phyloP scores from a whole-genome alignment of 2,888 invertebrate species.

The Steinernema carpocapsae region DNA sequence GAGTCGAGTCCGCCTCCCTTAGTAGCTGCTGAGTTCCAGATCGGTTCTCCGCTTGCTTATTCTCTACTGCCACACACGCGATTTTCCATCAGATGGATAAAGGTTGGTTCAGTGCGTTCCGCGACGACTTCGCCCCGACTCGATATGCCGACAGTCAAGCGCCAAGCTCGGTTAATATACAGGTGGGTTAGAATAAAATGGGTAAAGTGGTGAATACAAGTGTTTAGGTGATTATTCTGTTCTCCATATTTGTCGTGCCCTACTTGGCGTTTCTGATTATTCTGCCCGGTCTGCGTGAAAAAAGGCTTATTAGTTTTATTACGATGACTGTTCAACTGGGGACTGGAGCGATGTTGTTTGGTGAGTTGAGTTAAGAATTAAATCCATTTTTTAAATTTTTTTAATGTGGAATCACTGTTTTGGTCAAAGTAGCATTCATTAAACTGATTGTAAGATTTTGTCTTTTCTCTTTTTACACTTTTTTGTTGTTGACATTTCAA shows the following conservation, averaged over 20 bases:
- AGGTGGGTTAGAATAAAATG: constrained; percentile 38
- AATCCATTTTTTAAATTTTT: too few relatives aligned
- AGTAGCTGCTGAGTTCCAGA: not conserved
- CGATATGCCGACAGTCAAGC: constrained; percentile 38
- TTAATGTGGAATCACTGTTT: too few relatives aligned
- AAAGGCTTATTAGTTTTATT: constrained; percentile 57
- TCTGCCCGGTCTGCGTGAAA: constrained; percentile 64
- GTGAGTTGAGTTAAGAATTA: constrained; percentile 44
- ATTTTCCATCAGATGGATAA: constrained; percentile 33
- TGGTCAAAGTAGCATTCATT: too few relatives aligned
- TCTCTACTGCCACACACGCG: constrained; percentile 18
- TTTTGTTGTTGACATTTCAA: too few relatives aligned
- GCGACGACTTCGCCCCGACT: constrained; percentile 44
- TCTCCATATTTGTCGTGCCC: constrained; percentile 59
- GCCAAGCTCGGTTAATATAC: constrained; percentile 42
- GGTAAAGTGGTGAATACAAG: not conserved
- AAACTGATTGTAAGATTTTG: too few relatives aligned
- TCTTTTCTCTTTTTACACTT: too few relatives aligned
- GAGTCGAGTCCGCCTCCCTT: too few relatives aligned
- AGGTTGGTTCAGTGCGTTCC: constrained; percentile 51
- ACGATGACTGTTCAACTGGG: constrained; percentile 57
- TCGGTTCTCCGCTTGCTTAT: too few relatives aligned
- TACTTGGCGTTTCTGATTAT: constrained; percentile 64
- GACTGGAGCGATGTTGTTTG: constrained; percentile 59
- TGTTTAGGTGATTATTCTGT: constrained; percentile 50